A percentile compares a stretch with the other conserved stretches of the same genome.
Conservation (phyloP, 2,113 vertebrate species). For the Antechinus flavipes region DNA sequence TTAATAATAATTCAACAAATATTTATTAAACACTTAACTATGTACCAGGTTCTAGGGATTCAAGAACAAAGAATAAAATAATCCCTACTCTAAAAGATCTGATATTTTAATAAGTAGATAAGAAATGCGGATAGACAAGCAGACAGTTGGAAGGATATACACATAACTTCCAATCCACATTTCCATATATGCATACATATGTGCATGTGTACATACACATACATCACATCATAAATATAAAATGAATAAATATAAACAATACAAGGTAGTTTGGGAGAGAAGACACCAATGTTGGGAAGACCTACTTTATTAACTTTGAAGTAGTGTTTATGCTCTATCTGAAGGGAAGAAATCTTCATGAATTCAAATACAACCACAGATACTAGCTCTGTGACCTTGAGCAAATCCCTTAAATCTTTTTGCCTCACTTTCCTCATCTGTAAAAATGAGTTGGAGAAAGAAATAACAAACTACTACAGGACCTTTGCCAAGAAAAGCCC, state of each 20-base stretch:
- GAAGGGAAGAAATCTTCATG: background rate
- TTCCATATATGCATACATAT: background rate
- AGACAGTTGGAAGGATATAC: background rate
- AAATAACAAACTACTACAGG: background rate
- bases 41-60: background rate
- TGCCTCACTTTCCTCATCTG: background rate
- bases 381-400: background rate
- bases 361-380: background rate
- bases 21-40: background rate
- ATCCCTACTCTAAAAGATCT: background rate
- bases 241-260: background rate
- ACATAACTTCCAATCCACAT: too few relatives aligned
- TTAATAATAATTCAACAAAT: background rate
- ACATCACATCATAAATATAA: background rate
- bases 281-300: background rate
- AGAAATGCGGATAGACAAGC: background rate
- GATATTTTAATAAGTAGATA: background rate
- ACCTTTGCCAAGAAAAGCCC: background rate
- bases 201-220: background rate
- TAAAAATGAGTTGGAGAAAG: background rate
- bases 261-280: background rate
- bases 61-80: background rate
- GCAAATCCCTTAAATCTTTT: background rate
- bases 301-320: background rate
- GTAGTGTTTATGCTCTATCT: background rate